phyloP scores from a whole-genome alignment of 64 coral and sea anemone genomes.

The Dendrophyllia cribrosa region DNA sequence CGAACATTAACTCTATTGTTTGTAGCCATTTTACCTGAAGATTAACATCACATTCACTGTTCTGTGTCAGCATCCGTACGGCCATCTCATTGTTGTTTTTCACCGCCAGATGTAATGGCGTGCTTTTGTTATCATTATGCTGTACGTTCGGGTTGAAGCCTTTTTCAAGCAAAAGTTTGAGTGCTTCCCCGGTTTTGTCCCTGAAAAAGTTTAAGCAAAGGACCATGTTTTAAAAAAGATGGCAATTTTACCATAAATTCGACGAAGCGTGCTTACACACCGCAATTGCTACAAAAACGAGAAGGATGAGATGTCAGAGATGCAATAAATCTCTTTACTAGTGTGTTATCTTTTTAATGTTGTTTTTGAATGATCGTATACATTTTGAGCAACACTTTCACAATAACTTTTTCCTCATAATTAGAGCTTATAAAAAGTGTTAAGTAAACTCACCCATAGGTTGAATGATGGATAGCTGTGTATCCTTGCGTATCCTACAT shows the following conservation, averaged over 20 bases:
- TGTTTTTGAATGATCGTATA: too few relatives aligned
- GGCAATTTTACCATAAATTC: too few relatives aligned
- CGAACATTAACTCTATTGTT: too few relatives aligned
- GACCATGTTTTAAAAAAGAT: neutral
- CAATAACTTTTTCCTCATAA: too few relatives aligned
- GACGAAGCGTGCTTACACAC: too few relatives aligned
- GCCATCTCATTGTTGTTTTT: constrained; percentile 58
- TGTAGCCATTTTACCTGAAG: constrained; percentile 32
- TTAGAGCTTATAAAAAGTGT: neutral
- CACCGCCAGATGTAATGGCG: constrained; percentile 68
- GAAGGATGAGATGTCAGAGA: too few relatives aligned
- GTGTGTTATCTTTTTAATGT: too few relatives aligned
- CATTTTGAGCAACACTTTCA: too few relatives aligned
- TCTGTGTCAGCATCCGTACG: constrained; percentile 31
- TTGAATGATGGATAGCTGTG: constrained; percentile 55
- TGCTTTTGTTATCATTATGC: neutral
- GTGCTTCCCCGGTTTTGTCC: constrained; percentile 59
- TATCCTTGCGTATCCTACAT: constrained; percentile 64
- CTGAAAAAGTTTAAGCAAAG: neutral
- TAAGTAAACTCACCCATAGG: constrained; percentile 37
- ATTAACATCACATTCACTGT: constrained; percentile 35
- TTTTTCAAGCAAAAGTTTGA: constrained; percentile 49
- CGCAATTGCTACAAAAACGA: too few relatives aligned
- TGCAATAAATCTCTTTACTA: too few relatives aligned
- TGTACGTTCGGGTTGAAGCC: constrained; percentile 48